Conservation (phyloP, 2,888 invertebrate genomes). For the Pyrrhia umbra region DNA sequence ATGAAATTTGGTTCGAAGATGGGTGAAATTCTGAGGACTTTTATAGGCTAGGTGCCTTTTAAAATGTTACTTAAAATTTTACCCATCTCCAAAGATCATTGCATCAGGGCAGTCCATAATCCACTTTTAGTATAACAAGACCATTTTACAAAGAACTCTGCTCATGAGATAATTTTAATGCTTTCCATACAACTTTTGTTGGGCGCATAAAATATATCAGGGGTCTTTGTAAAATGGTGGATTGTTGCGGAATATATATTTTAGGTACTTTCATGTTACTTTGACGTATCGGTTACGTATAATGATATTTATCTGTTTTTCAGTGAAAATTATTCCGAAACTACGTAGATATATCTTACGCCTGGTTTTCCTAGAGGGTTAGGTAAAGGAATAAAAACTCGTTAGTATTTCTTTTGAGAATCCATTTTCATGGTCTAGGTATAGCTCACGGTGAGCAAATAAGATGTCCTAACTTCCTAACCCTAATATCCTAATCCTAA, state of each 20-base stretch:
- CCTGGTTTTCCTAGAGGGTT: neutral
- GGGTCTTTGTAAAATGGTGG: conserved; percentile 35
- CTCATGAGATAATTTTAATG: conserved; percentile 44
- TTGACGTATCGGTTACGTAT: conserved; percentile 37
- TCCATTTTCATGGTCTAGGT: no score
- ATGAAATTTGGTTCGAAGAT: no score
- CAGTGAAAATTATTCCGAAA: neutral
- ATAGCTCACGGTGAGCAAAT: no score
- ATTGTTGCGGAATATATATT: conserved; percentile 27
- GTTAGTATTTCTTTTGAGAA: no score
- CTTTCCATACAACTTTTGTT: conserved; percentile 1
- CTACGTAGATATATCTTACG: neutral
- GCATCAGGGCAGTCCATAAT: conserved; percentile 26
- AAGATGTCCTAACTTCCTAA: no score
- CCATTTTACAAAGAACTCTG: conserved; percentile 31
- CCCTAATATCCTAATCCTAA: no score
- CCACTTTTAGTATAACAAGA: conserved; percentile 14
- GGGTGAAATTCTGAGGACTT: no score
- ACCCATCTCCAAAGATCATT: neutral
- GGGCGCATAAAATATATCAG: conserved; percentile 30
- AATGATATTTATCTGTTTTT: conserved; percentile 6
- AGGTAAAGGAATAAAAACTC: no score
- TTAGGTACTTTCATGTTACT: conserved; percentile 11
- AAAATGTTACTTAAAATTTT: conserved; percentile 4
- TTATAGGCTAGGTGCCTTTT: no score